Evolutionary conservation across 2,888 invertebrate species (phyloP).

Genomic region (Calliopum simillimum): DNA sequence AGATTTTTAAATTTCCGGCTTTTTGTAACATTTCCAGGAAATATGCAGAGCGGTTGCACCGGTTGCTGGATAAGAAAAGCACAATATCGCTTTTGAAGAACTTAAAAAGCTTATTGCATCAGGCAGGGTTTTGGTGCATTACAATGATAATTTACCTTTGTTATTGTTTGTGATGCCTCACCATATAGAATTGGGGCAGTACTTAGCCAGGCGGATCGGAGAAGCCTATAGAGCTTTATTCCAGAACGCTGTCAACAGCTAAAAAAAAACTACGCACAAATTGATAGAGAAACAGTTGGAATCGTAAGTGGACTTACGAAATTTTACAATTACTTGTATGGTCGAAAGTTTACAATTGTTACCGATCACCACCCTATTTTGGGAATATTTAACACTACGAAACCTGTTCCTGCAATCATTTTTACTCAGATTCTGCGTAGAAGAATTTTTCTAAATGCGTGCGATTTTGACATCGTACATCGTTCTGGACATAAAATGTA

Average conservation of each 20-base stretch:
- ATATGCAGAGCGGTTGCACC: conserved; percentile 40
- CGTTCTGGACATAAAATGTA: conserved; percentile 35
- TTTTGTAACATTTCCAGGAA: no score
- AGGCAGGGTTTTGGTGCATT: conserved; percentile 38
- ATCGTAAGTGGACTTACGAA: no score
- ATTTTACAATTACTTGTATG: no score
- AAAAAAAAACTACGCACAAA: no score
- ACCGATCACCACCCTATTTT: no score
- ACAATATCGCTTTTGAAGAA: conserved; percentile 37
- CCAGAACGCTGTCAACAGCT: no score
- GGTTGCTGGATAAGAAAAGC: conserved; percentile 36
- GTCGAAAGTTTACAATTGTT: no score
- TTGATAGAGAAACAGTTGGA: no score
- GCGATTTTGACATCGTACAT: conserved; percentile 32
- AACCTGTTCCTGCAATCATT: no score
- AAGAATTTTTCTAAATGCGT: conserved; percentile 36
- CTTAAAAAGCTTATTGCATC: no score
- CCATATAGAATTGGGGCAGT: conserved; percentile 44
- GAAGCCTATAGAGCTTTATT: conserved; percentile 35
- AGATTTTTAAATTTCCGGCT: no score
- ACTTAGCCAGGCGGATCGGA: conserved; percentile 36
- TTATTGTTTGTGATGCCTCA: conserved; percentile 43
- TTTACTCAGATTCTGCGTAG: conserved; percentile 36
- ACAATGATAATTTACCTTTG: conserved; percentile 39
- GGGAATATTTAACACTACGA: no score